phyloP scores from a whole-genome alignment of 1,140 invertebrate genomes.

The Drosophila ironensis region DNA sequence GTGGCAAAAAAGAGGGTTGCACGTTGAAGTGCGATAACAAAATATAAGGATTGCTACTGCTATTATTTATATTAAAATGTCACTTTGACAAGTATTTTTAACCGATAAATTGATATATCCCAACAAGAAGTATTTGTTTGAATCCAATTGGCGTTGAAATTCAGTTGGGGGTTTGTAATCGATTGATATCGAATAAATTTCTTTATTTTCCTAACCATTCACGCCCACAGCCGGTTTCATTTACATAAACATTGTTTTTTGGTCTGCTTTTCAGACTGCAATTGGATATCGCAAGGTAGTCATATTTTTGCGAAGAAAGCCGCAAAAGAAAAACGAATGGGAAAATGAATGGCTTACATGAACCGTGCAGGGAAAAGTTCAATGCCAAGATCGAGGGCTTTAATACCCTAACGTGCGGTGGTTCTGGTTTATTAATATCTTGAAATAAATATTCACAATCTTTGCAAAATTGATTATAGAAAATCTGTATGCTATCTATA shows the following conservation, averaged over 20 bases:
- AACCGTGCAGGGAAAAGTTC: not conserved
- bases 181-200: slow-evolving; percentile 20
- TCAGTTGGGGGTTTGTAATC: not conserved
- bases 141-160: not conserved
- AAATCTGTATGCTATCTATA: no score
- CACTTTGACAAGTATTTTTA: no score
- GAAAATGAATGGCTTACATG: slow-evolving; percentile 23
- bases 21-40: slow-evolving; percentile 5
- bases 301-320: not conserved
- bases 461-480: no score
- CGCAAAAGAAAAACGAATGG: slow-evolving; percentile 3
- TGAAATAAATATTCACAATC: not conserved
- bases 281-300: no score
- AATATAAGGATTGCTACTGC: not conserved
- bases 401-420: slow-evolving; percentile 18
- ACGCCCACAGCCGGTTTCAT: slow-evolving; percentile 4
- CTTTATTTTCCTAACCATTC: no score
- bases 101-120: no score
- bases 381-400: not conserved
- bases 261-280: no score
- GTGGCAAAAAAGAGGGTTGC: slow-evolving; percentile 5
- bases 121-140: no score
- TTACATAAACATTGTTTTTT: not conserved
- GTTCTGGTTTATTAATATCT: not conserved
- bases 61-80: not conserved